Percentiles rank a stretch among this genome's conserved stretches.
Evolutionary conservation across 2,113 vertebrate species (phyloP).

Genomic region (Muntiacus muntjak): DNA sequence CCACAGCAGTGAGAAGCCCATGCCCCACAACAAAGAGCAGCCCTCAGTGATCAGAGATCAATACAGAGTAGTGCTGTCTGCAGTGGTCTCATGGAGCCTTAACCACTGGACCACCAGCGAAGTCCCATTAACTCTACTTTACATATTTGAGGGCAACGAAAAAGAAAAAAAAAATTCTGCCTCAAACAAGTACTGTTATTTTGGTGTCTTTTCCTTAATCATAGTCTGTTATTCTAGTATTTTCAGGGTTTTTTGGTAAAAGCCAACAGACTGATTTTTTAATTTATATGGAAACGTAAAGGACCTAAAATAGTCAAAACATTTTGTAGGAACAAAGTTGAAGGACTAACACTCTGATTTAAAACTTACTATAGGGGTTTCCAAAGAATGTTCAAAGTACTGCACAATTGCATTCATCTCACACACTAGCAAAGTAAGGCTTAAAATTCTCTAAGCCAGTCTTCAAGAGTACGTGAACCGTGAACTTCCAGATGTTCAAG

Average conservation of each 20-base stretch:
- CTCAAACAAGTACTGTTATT: no score
- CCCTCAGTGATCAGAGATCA: fast-evolving
- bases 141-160: neutral
- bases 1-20: neutral
- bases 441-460: neutral
- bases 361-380: neutral
- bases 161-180: neutral
- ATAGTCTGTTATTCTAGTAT: neutral
- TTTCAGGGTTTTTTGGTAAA: neutral
- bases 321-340: neutral
- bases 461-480: fast-evolving
- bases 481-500: neutral
- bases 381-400: neutral
- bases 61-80: neutral
- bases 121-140: neutral
- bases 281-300: neutral
- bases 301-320: neutral
- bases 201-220: neutral
- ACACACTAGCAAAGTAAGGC: neutral
- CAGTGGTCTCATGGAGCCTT: fast-evolving
- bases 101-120: neutral
- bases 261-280: neutral
- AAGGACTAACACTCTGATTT: neutral
- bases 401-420: neutral
- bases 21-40: fast-evolving